Evolutionary conservation across 2,888 invertebrate species (phyloP).

Genomic region (Trichogramma evanescens): DNA sequence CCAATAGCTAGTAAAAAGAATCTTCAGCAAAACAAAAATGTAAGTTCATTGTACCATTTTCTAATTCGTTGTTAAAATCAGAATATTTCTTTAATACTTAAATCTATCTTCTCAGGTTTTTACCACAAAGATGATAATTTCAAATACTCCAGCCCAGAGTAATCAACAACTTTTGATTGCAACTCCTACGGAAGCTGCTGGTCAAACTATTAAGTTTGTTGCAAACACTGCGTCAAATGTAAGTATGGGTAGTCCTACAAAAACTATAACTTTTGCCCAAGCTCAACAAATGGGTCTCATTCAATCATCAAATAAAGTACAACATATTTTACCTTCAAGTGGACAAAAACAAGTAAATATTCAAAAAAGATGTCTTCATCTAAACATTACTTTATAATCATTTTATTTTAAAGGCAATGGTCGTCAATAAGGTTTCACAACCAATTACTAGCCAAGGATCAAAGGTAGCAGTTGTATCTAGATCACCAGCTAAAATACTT

Average conservation of each 20-base stretch:
- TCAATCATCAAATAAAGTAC: constrained; percentile 47
- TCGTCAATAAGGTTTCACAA: constrained; percentile 50
- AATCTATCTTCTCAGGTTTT: constrained; percentile 10
- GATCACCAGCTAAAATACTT: constrained; percentile 63
- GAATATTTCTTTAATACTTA: neutral
- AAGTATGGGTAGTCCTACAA: constrained; percentile 46
- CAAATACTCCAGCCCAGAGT: constrained; percentile 40
- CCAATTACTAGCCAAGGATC: constrained; percentile 40
- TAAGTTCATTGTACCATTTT: constrained; percentile 21
- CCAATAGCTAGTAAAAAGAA: constrained; percentile 32
- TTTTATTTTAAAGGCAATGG: constrained; percentile 41
- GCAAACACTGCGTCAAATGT: constrained; percentile 34
- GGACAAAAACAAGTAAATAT: constrained; percentile 33
- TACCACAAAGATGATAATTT: constrained; percentile 44
- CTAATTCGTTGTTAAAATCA: too few relatives aligned
- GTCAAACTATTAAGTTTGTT: constrained; percentile 42
- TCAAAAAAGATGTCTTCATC: constrained; percentile 1
- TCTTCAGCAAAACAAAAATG: constrained; percentile 44
- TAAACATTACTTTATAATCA: constrained; percentile 35
- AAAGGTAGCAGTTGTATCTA: constrained; percentile 47
- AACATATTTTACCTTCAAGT: constrained; percentile 46
- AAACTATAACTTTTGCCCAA: constrained; percentile 60
- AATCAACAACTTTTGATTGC: constrained; percentile 43
- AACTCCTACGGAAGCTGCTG: constrained; percentile 37
- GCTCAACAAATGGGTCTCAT: constrained; percentile 59